These are phyloP conservation scores for Falco columbarius DNA, from an alignment of 2,797 vertebrate species.

Conservation along the genomic window DNA sequence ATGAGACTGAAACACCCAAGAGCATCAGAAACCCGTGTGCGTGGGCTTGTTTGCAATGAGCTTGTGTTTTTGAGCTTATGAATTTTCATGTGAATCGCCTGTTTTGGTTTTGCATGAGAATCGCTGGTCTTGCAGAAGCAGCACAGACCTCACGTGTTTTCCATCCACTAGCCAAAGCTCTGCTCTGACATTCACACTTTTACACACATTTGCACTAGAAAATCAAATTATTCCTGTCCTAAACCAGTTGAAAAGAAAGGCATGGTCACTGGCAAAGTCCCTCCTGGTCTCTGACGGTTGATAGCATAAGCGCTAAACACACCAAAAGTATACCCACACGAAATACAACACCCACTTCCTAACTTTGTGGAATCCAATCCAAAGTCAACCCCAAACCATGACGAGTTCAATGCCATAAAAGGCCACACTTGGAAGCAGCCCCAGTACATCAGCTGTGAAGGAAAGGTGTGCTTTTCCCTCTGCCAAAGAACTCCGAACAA, in stretches of 20 bases:
- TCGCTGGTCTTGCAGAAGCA: not conserved
- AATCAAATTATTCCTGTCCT: not conserved
- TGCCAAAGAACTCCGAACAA: not conserved
- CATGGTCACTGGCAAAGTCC: not conserved
- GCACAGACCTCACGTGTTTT: not conserved
- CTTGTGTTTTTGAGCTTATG: not conserved
- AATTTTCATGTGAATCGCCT: not conserved
- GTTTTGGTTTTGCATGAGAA: not conserved
- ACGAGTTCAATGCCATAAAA: not conserved
- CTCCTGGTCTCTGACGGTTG: not conserved
- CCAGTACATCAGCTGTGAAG: not conserved
- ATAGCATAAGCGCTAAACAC: not conserved
- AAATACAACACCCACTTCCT: not conserved
- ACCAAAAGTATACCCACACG: not conserved
- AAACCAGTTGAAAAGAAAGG: not conserved
- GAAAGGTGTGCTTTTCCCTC: not conserved
- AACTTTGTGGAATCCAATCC: not conserved
- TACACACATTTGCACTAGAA: not conserved
- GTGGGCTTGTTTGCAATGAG: not conserved
- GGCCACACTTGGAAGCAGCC: not conserved
- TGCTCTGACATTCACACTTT: not conserved
- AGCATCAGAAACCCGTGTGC: fast-evolving
- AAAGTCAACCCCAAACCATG: not conserved
- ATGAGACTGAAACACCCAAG: no score
- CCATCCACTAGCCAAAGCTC: not conserved